Evolutionary conservation across 2,797 vertebrate species (phyloP).

Genomic region (Myotis myotis): DNA sequence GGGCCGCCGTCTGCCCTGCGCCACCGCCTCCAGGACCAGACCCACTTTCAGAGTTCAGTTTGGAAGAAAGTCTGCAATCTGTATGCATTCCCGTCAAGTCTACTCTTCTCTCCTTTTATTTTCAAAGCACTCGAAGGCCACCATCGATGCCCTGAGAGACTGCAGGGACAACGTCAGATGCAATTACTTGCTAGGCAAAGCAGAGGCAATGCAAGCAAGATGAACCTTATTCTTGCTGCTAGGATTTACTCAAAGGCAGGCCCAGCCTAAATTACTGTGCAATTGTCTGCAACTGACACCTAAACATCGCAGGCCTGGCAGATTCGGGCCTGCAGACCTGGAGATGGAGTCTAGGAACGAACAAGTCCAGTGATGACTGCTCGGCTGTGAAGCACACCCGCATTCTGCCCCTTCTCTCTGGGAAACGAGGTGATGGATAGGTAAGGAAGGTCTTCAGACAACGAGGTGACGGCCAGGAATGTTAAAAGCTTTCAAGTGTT

Average conservation of each 20-base stretch:
- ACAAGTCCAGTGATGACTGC: neutral
- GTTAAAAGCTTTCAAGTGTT: conserved; percentile 71
- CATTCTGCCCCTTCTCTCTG: neutral
- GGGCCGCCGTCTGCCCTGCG: neutral
- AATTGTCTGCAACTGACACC: neutral
- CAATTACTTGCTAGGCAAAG: neutral
- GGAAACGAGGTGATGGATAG: neutral
- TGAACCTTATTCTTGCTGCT: neutral
- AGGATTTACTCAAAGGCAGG: neutral
- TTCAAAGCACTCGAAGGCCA: conserved; percentile 15
- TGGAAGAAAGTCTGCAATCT: neutral
- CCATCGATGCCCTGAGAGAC: neutral
- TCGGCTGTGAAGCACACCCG: neutral
- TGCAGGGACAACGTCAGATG: neutral
- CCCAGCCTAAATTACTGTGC: neutral
- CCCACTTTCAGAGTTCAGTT: neutral
- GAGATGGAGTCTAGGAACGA: neutral
- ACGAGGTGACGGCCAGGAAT: conserved; percentile 50
- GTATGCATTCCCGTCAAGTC: neutral
- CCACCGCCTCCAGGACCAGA: neutral
- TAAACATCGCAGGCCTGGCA: conserved; percentile 18
- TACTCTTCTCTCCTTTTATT: neutral
- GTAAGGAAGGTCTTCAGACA: neutral
- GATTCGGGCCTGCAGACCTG: conserved; percentile 1
- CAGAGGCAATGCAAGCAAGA: neutral